Evolutionary conservation across 2,888 invertebrate species (phyloP).

Genomic region (Hypolimnas misippus): DNA sequence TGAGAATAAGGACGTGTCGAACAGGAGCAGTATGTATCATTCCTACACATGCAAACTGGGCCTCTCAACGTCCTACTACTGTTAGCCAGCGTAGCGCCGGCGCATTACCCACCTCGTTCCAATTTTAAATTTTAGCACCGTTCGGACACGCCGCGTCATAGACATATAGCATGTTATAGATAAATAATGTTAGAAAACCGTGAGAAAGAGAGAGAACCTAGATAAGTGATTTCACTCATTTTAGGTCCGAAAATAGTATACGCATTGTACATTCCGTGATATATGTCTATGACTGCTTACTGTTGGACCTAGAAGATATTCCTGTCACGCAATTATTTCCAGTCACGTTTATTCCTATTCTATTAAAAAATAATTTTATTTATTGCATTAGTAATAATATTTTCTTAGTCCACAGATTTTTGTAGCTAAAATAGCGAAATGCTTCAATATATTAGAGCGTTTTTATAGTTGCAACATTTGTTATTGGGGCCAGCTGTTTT

Average conservation of each 20-base stretch:
- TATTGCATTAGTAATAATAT: constrained; percentile 31
- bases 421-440: constrained; percentile 45
- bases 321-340: constrained; percentile 33
- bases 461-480: constrained; percentile 39
- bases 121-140: constrained; percentile 48
- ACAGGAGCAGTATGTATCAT: constrained; percentile 91
- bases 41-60: constrained; percentile 91
- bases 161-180: constrained; percentile 26
- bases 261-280: constrained; percentile 23
- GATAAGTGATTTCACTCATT: constrained; percentile 9
- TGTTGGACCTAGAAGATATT: constrained; percentile 55
- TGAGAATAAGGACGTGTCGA: constrained; percentile 91
- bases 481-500: constrained; percentile 53
- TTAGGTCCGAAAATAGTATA: constrained; percentile 10
- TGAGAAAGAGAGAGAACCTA: constrained; percentile 6
- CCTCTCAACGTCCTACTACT: constrained; percentile 90
- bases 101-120: constrained; percentile 72
- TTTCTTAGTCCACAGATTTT: constrained; percentile 34
- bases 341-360: constrained; percentile 27
- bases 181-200: constrained; percentile 8
- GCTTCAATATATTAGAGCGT: constrained; percentile 35
- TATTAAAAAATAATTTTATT: constrained; percentile 26
- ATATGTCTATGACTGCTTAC: constrained; percentile 44
- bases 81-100: constrained; percentile 82
- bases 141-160: constrained; percentile 23